Evolutionary conservation across 2,113 vertebrate genomes (phyloP), one percentile per base, ranked within the genome.

Genomic region (Corythaeola cristata): DNA sequence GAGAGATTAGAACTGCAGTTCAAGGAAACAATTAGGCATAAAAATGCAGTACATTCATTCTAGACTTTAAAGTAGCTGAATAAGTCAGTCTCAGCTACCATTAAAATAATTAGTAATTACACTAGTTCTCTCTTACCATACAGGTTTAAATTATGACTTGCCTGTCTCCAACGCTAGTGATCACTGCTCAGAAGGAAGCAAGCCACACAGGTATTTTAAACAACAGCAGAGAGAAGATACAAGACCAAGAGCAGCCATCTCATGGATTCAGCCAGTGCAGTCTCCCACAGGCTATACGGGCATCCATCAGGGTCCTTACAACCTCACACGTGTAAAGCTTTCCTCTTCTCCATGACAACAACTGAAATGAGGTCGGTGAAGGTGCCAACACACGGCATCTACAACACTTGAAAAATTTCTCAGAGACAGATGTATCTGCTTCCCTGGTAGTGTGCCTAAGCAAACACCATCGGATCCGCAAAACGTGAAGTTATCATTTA

Each of bases 401-500:
- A 15, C 21, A 33, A 23, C 10, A 7, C 47, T 2, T 2, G 14
- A 41, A 37, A 9, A 9, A 33, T 2, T 33, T 30, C 49, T 30
- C 23, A 17, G 23, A 73, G 23, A 15, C 5, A 6, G 37, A 41
- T 18, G 11, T 3, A 45, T 9, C 20, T 8, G 11, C 35, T 45
- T 58, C 37, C 49, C 35, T 37, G 13, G 8, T 24, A 64, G 30
- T 0, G 11, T 24, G 56, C 37, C 44, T 7, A 17, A 11, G 44
- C 26, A 60, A 37, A 49, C 41, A 14, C 17, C 64, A 4, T 0
- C 4, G 2, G 30, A 39, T 8, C 37, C 5, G 2, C 6, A 73
- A 24, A 49, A 11, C 3, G 2, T 1, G 1, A 6, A 28, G 7
- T 10, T 58, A 62, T 3, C 3, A 2, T 12, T 58, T 21, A 15